Percentiles rank a stretch among this genome's conserved stretches.
These are phyloP conservation scores for Stenichneumon culpator DNA, from an alignment of 2,888 invertebrate species.

Conservation along the genomic window DNA sequence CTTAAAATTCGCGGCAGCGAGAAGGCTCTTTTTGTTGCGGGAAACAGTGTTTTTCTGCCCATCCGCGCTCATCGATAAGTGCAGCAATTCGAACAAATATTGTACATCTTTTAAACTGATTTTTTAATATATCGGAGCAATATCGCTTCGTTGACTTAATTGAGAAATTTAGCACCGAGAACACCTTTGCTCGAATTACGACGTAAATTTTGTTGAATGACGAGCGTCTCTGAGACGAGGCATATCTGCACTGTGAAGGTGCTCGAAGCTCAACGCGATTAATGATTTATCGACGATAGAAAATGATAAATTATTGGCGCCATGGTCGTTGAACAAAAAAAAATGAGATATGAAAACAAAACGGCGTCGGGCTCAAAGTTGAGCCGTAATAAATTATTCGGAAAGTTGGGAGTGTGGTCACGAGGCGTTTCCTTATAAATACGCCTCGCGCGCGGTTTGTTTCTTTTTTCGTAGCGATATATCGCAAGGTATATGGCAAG, in stretches of 20 bases:
- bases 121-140: neutral
- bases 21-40: neutral
- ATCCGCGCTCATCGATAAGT: neutral
- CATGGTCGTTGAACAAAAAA: neutral
- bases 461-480: slow-evolving; percentile 4
- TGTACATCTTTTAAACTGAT: neutral
- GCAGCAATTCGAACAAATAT: neutral
- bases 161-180: neutral
- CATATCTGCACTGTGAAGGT: neutral
- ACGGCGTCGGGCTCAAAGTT: slow-evolving; percentile 1
- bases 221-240: neutral
- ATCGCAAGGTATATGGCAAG: neutral
- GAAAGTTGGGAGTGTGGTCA: slow-evolving; percentile 37
- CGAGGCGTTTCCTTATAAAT: slow-evolving; percentile 47
- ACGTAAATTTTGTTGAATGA: neutral
- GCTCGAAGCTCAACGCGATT: neutral
- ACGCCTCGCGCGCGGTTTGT: slow-evolving; percentile 23
- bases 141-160: neutral
- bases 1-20: neutral
- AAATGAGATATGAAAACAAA: neutral
- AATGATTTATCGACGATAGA: slow-evolving; percentile 31
- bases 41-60: neutral
- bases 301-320: slow-evolving; percentile 6
- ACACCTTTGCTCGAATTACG: neutral
- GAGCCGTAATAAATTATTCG: slow-evolving; percentile 47